Conservation (phyloP, 2,888 invertebrate species). For the Euzetes globulus region DNA sequence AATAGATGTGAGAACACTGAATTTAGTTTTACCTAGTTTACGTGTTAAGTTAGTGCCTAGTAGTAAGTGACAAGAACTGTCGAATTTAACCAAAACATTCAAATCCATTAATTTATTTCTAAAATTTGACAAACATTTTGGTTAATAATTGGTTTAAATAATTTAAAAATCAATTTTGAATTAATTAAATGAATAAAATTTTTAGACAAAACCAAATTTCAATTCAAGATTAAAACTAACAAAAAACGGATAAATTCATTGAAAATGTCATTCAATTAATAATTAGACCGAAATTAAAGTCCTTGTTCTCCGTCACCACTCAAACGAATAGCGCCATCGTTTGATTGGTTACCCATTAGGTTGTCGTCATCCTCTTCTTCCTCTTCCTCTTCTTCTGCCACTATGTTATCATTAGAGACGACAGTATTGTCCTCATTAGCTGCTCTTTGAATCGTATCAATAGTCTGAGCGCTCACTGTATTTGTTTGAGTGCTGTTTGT, state of each 20-base stretch:
- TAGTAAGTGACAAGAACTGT: no score
- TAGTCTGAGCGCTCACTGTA: not conserved
- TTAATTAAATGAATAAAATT: not conserved
- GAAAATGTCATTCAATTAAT: not conserved
- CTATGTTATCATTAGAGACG: not conserved
- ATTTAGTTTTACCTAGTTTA: no score
- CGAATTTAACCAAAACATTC: no score
- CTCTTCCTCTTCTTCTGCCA: not conserved
- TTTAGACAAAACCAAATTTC: no score
- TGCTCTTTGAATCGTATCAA: not conserved
- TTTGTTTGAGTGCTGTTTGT: not conserved
- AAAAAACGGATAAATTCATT: not conserved
- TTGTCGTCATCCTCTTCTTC: conserved; percentile 19
- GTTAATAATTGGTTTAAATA: no score
- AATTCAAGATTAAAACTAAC: not conserved
- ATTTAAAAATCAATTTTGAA: not conserved
- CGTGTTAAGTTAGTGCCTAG: no score
- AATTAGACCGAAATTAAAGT: not conserved
- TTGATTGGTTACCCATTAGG: conserved; percentile 4
- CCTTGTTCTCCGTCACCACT: conserved; percentile 37
- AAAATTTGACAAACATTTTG: no score
- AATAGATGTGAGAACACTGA: no score
- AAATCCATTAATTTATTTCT: no score
- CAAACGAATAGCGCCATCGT: conserved; percentile 23
- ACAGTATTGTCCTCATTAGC: not conserved